phyloP scores from a whole-genome alignment of 2,888 invertebrate genomes.

The Caenorhabditis sp. region DNA sequence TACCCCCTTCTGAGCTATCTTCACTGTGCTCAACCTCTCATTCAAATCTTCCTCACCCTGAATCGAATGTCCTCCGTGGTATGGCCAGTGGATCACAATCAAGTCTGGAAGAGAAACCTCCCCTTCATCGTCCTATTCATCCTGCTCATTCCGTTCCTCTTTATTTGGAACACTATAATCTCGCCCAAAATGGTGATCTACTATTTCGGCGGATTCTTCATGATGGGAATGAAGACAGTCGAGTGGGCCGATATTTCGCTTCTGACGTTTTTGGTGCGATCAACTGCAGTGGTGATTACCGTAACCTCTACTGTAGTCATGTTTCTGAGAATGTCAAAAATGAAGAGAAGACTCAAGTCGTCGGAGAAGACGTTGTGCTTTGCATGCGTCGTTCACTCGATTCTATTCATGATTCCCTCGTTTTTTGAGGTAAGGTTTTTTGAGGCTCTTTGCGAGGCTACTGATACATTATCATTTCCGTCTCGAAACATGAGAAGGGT shows the following conservation, averaged over 20 bases:
- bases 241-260: conserved; percentile 49
- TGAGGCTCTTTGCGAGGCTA: not conserved
- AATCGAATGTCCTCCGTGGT: conserved; percentile 55
- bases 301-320: conserved; percentile 43
- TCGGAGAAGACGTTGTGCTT: conserved; percentile 51
- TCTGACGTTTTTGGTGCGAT: conserved; percentile 26
- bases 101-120: conserved; percentile 10
- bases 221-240: conserved; percentile 13
- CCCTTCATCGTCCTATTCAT: conserved; percentile 9
- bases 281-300: conserved; percentile 34
- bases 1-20: conserved; percentile 56
- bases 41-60: conserved; percentile 52
- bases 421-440: conserved; percentile 37
- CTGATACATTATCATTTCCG: not conserved
- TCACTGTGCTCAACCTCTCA: conserved; percentile 40
- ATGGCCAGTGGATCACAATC: conserved; percentile 37
- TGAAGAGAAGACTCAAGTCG: conserved; percentile 40
- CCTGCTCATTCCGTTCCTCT: conserved; percentile 21
- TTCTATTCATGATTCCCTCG: conserved; percentile 48
- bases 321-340: conserved; percentile 47
- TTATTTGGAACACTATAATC: conserved; percentile 59
- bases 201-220: conserved; percentile 58
- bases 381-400: conserved; percentile 42
- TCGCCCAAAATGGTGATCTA: conserved; percentile 28
- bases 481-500: too few relatives aligned